phyloP scores from a whole-genome alignment of 2,888 invertebrate genomes.

The Heliconius charithonia region DNA sequence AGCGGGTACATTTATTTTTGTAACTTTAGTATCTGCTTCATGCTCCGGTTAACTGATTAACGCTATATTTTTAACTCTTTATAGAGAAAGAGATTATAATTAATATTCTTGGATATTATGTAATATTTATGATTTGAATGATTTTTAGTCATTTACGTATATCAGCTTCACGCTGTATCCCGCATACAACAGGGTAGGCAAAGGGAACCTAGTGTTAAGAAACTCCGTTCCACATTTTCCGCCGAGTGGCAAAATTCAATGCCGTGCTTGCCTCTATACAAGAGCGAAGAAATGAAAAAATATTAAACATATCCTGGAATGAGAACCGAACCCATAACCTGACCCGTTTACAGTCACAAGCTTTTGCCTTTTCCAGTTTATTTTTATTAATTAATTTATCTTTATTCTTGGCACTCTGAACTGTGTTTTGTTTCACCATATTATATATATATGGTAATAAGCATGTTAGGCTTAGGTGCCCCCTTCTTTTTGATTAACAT shows the following conservation, averaged over 20 bases:
- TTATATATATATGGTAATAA: background rate
- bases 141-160: background rate
- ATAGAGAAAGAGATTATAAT: background rate
- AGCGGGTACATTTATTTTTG: background rate
- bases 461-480: background rate
- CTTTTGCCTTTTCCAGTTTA: too few relatives aligned
- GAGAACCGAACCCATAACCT: too few relatives aligned
- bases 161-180: too few relatives aligned
- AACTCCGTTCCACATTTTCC: too few relatives aligned
- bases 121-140: background rate
- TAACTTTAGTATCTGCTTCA: constrained; percentile 3
- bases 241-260: too few relatives aligned
- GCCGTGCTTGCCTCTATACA: too few relatives aligned
- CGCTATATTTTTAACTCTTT: background rate
- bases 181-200: too few relatives aligned
- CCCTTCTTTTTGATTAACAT: constrained; percentile 21
- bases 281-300: too few relatives aligned
- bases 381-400: background rate
- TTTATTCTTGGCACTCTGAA: background rate
- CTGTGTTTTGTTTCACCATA: background rate
- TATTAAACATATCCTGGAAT: too few relatives aligned
- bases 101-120: background rate
- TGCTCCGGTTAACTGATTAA: background rate
- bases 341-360: too few relatives aligned
- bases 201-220: too few relatives aligned